A percentile compares a stretch with the other conserved stretches of the same genome.
These are phyloP conservation scores for Cynopterus sphinx DNA, from an alignment of 2,797 vertebrate species.

Conservation along the genomic window DNA sequence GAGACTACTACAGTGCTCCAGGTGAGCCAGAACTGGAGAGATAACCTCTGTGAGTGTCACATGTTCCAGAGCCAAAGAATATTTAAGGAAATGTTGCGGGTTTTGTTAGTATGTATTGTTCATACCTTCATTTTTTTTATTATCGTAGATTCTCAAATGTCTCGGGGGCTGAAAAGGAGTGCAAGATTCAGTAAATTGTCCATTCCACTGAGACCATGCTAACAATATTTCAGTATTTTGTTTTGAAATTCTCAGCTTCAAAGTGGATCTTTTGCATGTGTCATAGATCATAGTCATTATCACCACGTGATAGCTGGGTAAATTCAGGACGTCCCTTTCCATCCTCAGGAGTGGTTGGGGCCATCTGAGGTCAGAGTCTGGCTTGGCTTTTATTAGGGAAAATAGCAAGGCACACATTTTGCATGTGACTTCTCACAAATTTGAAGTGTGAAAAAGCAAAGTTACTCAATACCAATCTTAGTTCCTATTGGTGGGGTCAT, in stretches of 20 bases:
- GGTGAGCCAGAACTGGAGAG: not conserved
- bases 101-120: not conserved
- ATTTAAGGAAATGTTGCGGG: not conserved
- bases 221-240: not conserved
- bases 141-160: not conserved
- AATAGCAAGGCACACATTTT: not conserved
- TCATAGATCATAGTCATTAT: not conserved
- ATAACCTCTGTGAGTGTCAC: not conserved
- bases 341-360: not conserved
- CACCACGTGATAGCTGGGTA: not conserved
- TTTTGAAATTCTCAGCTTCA: slow-evolving; percentile 12
- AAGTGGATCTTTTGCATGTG: not conserved
- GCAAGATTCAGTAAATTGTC: not conserved
- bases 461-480: not conserved
- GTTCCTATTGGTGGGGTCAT: not conserved
- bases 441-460: not conserved
- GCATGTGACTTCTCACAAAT: not conserved
- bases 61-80: not conserved
- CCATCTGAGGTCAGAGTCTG: not conserved
- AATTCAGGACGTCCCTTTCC: not conserved
- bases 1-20: not conserved
- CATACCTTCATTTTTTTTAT: not conserved
- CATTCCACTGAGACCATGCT: not conserved
- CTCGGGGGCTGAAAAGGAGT: not conserved
- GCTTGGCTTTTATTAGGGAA: not conserved